These are phyloP conservation scores for Amaurobius ferox DNA, from an alignment of 2,888 invertebrate species.

Conservation along the genomic window DNA sequence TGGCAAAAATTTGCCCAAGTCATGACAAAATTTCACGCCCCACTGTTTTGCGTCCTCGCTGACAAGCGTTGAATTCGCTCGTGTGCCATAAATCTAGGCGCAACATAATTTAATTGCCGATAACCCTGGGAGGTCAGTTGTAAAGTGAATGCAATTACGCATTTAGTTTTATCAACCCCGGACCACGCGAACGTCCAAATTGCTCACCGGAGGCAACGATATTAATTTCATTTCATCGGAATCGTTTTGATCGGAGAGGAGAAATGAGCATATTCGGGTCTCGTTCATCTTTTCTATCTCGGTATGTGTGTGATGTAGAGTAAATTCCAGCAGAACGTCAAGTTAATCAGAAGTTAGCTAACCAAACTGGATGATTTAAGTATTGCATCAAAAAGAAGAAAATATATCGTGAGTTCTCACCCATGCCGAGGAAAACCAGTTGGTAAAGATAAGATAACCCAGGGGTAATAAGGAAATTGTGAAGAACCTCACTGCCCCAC, in stretches of 20 bases:
- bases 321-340: too few relatives aligned
- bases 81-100: slow-evolving; percentile 65
- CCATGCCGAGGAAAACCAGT: too few relatives aligned
- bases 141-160: slow-evolving; percentile 61
- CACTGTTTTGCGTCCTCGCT: slow-evolving; percentile 30
- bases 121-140: slow-evolving; percentile 44
- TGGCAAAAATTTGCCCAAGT: not conserved
- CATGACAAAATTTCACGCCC: slow-evolving; percentile 46
- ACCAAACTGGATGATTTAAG: too few relatives aligned
- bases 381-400: too few relatives aligned
- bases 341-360: too few relatives aligned
- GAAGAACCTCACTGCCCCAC: too few relatives aligned
- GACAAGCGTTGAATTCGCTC: slow-evolving; percentile 41
- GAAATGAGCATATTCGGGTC: not conserved
- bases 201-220: slow-evolving; percentile 40
- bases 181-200: slow-evolving; percentile 59
- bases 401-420: too few relatives aligned
- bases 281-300: not conserved
- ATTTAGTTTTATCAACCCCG: slow-evolving; percentile 53
- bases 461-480: too few relatives aligned
- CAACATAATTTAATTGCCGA: slow-evolving; percentile 66
- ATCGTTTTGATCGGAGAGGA: not conserved
- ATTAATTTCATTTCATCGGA: slow-evolving; percentile 43
- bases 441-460: too few relatives aligned
- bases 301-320: too few relatives aligned